Conservation (phyloP, 1,140 invertebrate genomes). For the Drosophila nigrodunni region DNA sequence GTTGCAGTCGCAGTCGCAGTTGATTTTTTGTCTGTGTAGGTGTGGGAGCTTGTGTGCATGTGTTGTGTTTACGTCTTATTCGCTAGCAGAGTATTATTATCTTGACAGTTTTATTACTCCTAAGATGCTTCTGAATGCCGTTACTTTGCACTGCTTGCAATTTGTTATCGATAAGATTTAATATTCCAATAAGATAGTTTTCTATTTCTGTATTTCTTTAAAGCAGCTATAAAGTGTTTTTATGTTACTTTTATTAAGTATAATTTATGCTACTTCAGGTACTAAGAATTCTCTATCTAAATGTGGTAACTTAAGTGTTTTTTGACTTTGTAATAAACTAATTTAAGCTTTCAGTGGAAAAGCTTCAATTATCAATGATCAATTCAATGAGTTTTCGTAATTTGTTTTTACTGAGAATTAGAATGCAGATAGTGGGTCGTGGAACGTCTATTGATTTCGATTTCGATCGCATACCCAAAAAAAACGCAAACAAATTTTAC, state of each 20-base stretch:
- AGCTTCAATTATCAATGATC: conserved; percentile 4
- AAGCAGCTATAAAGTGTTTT: too few relatives aligned
- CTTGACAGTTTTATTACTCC: not conserved
- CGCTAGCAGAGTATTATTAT: conserved; percentile 33
- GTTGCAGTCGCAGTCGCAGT: not conserved
- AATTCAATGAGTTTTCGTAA: conserved; percentile 1
- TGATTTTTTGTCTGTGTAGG: not conserved
- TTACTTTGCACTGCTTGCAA: not conserved
- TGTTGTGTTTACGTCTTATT: conserved; percentile 39
- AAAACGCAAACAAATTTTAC: not conserved
- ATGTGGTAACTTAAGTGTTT: not conserved
- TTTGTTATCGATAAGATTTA: conserved; percentile 6
- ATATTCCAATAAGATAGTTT: not conserved
- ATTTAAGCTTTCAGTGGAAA: conserved; percentile 10
- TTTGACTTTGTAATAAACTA: not conserved
- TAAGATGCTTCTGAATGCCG: not conserved
- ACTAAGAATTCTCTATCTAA: too few relatives aligned
- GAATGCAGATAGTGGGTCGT: not conserved
- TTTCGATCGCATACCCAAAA: not conserved
- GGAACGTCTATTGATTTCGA: conserved; percentile 14
- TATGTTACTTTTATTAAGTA: too few relatives aligned
- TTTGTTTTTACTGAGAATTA: conserved; percentile 7
- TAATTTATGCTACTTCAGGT: too few relatives aligned
- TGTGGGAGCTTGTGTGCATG: not conserved
- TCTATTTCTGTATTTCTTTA: too few relatives aligned